Base-by-base conservation (phyloP, 2,113 vertebrate species). In the Ia io region DNA sequence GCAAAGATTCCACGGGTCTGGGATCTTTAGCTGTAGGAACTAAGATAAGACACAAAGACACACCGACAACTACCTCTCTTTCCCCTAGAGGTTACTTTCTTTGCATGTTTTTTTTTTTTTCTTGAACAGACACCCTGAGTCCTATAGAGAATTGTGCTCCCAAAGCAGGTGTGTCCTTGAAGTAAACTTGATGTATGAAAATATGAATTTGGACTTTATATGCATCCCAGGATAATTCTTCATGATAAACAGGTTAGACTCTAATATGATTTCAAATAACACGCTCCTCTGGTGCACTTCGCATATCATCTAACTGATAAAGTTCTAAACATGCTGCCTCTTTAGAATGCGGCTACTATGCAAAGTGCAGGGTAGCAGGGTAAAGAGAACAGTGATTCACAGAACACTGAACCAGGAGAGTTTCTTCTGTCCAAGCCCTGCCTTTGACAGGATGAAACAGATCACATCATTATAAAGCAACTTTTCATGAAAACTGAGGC, bases 311-410 rank as follows among this genome's bases (percentile, higher is more conserved):
- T 59, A 78, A 56, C 49, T 25, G 63, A 63, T 88, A 88, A 92
- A 82, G 82, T 61, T 88, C n/a, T 90, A 73, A 94, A 80, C n/a
- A 59, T 28, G 59, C 35, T 63, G 84, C 14, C n/a, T 95, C 61
- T 83, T 83, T 9, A 90, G 85, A 73, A 80, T 16, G 59, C 17
- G 83, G 59, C 53, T 37, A 40, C 61, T n/a, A 3, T 23, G 74
- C 25, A 63, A 53, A 80, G 74, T 32, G 16, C 63, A 76, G 25
- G 42, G 25, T 30, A 51, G 16, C 63, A 76, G 25, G 42, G 25
- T 30, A 51, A 44, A 59, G 56, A 42, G 47, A 79, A 78, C 13
- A 53, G 59, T 22, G 49, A 84, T 35, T 77, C 25, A 67, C 3
- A 67, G 78, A 77, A 59, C 53, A 71, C 42, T 14, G 79, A 87